Base-by-base conservation (phyloP, 2,888 invertebrate species). In the Tetropium fuscum region DNA sequence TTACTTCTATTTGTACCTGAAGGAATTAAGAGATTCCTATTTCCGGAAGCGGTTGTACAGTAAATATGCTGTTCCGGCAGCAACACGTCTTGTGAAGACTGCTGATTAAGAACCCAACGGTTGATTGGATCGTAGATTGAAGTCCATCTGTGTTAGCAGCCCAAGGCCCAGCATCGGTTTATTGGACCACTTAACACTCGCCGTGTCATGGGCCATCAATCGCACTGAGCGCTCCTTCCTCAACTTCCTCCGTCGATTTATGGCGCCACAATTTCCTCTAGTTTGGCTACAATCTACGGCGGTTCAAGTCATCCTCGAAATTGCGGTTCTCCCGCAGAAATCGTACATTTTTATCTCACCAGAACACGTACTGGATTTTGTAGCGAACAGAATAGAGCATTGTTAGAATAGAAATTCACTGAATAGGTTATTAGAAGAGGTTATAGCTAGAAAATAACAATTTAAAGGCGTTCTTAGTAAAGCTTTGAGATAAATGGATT, bases 161-260 rank as follows among this genome's bases (percentile, higher is more conserved):
- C 61, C 53, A 58, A 43, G 56, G 48, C 57, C 16, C 59, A 32
- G 54, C 53, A 54, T 30, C 53, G 34, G 55, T 71, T 70, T 70
- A 65, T 60, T 68, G 67, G 60, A 47, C 63, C 67, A 66, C 68
- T 69, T 65, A 66, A 66, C 69, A 66, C 70, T 61, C 47, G n/a
- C 58, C 62, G 54, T 63, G 67, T 67, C 68, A 69, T 41, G 66
- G 66, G 51, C 70, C 60, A 70, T 72, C 72, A 72, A 72, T 72
- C 66, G 66, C 60, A 38, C 56, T 61, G 48, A 48, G 59, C 60
- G 65, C 63, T 58, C 61, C 66, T 70, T 66, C 64, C 60, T 56
- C 68, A 64, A 55, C 65, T 63, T 60, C 58, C 61, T 59, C 43
- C 40, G 25, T 53, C 41, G 44, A 66, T 66, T 63, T 66, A 66